Conservation (phyloP, 2,113 vertebrate genomes). For the Hyla sarda region DNA sequence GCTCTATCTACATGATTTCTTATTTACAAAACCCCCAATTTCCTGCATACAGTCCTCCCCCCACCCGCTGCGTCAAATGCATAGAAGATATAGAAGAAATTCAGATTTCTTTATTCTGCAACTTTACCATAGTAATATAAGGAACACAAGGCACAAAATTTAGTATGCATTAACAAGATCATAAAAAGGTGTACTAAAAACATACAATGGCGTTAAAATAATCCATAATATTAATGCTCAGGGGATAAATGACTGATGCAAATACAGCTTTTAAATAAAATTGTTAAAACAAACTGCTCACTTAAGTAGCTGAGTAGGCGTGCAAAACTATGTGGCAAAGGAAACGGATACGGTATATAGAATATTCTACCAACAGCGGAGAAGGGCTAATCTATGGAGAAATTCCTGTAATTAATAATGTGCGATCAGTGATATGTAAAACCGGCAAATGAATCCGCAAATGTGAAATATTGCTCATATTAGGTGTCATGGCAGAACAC, state of each 20-base stretch:
- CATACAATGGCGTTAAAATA: conserved; percentile 2
- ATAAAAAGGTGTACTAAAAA: background rate
- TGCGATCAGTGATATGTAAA: background rate
- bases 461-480: background rate
- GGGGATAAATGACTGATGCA: background rate
- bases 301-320: conserved; percentile 16
- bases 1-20: background rate
- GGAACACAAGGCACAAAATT: background rate
- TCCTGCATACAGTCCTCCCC: background rate
- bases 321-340: background rate
- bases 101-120: background rate
- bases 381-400: background rate
- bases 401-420: background rate
- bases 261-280: conserved; percentile 2
- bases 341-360: background rate
- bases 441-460: background rate
- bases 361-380: background rate
- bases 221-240: conserved; percentile 9
- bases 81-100: background rate
- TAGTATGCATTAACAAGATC: conserved; percentile 2
- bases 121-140: background rate
- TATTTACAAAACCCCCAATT: background rate
- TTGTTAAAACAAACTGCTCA: background rate
- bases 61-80: background rate
- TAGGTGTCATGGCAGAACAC: background rate